Base-by-base conservation (phyloP, 2,113 vertebrate species). In the Tichodroma muraria region DNA sequence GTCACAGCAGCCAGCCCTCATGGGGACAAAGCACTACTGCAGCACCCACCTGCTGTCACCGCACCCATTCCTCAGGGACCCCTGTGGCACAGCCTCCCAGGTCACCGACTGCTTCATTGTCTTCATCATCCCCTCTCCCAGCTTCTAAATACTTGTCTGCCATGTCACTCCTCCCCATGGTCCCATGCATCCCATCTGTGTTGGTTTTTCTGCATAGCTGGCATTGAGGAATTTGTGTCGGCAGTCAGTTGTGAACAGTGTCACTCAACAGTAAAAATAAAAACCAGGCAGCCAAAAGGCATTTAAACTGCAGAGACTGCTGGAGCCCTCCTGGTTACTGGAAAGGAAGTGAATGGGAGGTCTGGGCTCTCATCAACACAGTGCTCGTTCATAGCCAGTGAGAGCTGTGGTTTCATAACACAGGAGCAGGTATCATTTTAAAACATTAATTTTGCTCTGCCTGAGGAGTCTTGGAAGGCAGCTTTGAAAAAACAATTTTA, bases 21-120 rank as follows among this genome's bases (percentile, higher is more conserved):
- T 27, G 23, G 92, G 93, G 44, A 38, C 70, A 1, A 96, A 97
- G 68, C 85, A 63, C 33, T 97, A 94, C 87, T 92, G 97, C 28
- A 71, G 88, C 49, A 54, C 97, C 60, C 96, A 83, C 80, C 88
- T 96, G 64, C 85, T 96, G 1, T 94, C 94, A 14, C 95, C 97
- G 2, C 97, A 94, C 54, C 96, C 92, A 11, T 96, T 97, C 87
- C 94, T 97, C 90, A 97, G 97, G 95, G 97, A 98, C 18, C 96
- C 97, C 93, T 96, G 92, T 44, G 56, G 93, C 47, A 92, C 96
- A 2, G 97, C 97, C 6, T 24, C 94, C 21, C 98, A 98, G 98
- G 99, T 99, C 12, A 3, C n/a, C 50, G n/a, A 1, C 54, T 35
- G 33, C 57, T 63, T 40, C 4, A 0, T 19, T 60, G n/a, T 25